Evolutionary conservation across 2,888 invertebrate species (phyloP).

Genomic region (Malthinus seriepunctatus): DNA sequence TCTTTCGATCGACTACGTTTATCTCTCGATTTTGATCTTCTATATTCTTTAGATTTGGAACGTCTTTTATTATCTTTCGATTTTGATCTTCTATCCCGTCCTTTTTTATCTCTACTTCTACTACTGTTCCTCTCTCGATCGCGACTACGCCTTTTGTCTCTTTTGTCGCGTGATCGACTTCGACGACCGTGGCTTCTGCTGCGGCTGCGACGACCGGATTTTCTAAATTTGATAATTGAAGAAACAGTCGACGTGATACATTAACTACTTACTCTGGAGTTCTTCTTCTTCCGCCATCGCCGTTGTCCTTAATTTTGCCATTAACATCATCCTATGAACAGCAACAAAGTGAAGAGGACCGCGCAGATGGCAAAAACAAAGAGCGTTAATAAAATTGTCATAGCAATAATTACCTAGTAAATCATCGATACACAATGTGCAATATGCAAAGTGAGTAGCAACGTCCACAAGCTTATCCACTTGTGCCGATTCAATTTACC

Average conservation of each 20-base stretch:
- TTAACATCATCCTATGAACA: slow-evolving; percentile 59
- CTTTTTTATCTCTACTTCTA: slow-evolving; percentile 47
- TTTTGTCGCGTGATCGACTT: slow-evolving; percentile 55
- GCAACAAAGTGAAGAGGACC: slow-evolving; percentile 50
- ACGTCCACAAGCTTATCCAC: slow-evolving; percentile 15
- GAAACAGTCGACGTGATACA: neutral
- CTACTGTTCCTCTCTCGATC: slow-evolving; percentile 38
- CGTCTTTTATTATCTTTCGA: slow-evolving; percentile 45
- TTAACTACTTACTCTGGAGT: slow-evolving; percentile 59
- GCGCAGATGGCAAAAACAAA: slow-evolving; percentile 50
- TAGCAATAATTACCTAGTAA: slow-evolving; percentile 34
- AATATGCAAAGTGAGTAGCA: slow-evolving; percentile 8
- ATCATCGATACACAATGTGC: slow-evolving; percentile 6
- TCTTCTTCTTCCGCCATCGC: slow-evolving; percentile 57
- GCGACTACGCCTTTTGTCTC: slow-evolving; percentile 53
- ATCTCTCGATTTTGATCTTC: slow-evolving; percentile 34
- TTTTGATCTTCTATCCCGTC: slow-evolving; percentile 42
- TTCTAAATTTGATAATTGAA: slow-evolving; percentile 6
- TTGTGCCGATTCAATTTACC: slow-evolving; percentile 5
- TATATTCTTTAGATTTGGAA: slow-evolving; percentile 43
- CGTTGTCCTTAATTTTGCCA: slow-evolving; percentile 65
- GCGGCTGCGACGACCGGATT: slow-evolving; percentile 24
- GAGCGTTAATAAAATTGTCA: slow-evolving; percentile 51
- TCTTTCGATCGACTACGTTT: slow-evolving; percentile 41
- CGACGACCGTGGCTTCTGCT: slow-evolving; percentile 35